phyloP scores from a whole-genome alignment of 2,113 vertebrate species.

The Pandion haliaetus region DNA sequence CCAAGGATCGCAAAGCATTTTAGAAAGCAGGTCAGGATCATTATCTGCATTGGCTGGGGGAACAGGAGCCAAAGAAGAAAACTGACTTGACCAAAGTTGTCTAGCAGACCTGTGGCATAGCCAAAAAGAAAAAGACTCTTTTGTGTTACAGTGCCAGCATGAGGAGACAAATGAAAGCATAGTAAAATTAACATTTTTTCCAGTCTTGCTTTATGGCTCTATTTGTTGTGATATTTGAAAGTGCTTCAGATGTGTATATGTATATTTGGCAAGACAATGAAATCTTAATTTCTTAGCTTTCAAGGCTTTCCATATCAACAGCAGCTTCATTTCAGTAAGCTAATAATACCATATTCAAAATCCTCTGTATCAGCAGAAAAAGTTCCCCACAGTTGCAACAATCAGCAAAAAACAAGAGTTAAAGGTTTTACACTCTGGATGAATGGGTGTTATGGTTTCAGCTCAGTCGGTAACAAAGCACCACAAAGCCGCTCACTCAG shows the following conservation, averaged over 20 bases:
- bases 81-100: constrained; percentile 32
- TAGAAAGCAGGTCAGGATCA: constrained; percentile 60
- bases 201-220: neutral
- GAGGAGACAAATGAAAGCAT: neutral
- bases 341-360: neutral
- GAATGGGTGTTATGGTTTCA: too few species aligned
- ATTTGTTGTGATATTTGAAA: neutral
- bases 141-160: neutral
- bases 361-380: neutral
- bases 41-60: constrained; percentile 13
- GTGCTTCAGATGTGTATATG: neutral
- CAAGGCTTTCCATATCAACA: neutral
- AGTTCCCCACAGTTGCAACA: neutral
- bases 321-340: neutral
- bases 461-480: too few species aligned
- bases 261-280: neutral
- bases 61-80: constrained; percentile 27
- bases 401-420: neutral
- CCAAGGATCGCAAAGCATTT: constrained; percentile 40
- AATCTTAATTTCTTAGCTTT: neutral
- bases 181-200: neutral
- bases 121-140: neutral
- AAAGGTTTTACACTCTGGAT: neutral
- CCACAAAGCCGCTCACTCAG: too few species aligned
- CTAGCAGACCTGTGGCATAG: neutral